These are phyloP conservation scores for Clarias macrocephalus DNA, from an alignment of 2,113 vertebrate species.

Conservation along the genomic window DNA sequence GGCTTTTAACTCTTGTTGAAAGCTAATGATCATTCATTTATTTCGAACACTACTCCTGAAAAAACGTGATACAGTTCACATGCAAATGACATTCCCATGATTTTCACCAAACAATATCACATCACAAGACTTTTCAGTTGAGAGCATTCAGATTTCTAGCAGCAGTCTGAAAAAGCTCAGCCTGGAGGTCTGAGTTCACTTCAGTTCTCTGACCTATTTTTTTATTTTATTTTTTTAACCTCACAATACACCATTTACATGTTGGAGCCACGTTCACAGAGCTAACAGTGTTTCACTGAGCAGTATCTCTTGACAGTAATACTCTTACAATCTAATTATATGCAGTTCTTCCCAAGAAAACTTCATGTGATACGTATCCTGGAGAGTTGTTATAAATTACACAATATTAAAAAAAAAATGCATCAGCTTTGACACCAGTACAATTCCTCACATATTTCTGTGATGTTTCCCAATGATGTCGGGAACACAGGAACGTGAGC, in stretches of 20 bases:
- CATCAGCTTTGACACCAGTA: background rate
- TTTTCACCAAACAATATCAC: background rate
- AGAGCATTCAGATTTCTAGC: constrained; percentile 8
- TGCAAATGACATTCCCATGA: background rate
- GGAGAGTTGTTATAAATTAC: background rate
- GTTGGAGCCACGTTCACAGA: background rate
- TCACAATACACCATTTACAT: constrained; percentile 5
- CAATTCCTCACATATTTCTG: background rate
- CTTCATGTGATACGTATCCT: constrained; percentile 4
- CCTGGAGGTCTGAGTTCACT: background rate
- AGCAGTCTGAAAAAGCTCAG: constrained; percentile 5
- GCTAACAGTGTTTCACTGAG: constrained; percentile 14
- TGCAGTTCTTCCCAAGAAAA: constrained; percentile 3
- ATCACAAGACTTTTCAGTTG: constrained; percentile 2
- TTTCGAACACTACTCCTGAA: background rate
- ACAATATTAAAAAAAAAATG: background rate
- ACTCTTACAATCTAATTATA: background rate
- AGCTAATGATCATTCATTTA: background rate
- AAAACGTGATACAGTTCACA: background rate
- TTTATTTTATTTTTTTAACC: constrained; percentile 11
- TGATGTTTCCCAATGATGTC: background rate
- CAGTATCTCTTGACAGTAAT: constrained; percentile 4
- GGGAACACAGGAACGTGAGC: background rate
- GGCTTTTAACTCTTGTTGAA: background rate
- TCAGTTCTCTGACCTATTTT: constrained; percentile 12